Evolutionary conservation across 2,113 vertebrate genomes (phyloP).

Genomic region (Chionomys nivalis): DNA sequence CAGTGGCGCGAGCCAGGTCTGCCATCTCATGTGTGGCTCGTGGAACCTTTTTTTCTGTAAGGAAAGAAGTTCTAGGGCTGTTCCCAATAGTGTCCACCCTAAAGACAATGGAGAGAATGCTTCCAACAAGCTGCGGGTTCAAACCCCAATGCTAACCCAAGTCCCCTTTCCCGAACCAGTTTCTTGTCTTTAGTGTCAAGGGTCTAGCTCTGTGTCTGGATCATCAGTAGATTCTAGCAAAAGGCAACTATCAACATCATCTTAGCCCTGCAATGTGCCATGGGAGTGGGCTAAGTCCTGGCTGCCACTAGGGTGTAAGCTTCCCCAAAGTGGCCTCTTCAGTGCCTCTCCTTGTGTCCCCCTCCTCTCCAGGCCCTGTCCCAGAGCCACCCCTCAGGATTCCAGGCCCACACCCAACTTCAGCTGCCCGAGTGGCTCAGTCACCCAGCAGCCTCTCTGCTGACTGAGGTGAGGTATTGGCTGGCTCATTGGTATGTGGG

Average conservation of each 20-base stretch:
- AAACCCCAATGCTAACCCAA: neutral
- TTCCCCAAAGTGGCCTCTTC: neutral
- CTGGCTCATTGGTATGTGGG: neutral
- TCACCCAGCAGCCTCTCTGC: slow-evolving; percentile 90
- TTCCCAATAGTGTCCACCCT: neutral
- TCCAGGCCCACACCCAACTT: slow-evolving; percentile 94
- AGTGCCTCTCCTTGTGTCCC: slow-evolving; percentile 53
- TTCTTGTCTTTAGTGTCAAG: neutral
- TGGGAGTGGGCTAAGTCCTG: neutral
- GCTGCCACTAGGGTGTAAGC: neutral
- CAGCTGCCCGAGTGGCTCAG: slow-evolving; percentile 93
- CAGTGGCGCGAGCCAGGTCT: neutral
- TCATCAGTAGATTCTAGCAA: neutral
- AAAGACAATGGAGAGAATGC: neutral
- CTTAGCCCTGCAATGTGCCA: neutral
- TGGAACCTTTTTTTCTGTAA: neutral
- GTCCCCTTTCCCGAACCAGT: neutral
- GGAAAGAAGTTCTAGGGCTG: neutral
- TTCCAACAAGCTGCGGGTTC: neutral
- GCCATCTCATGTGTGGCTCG: neutral
- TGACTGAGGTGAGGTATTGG: slow-evolving; percentile 90
- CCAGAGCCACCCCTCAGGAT: slow-evolving; percentile 94
- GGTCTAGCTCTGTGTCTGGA: neutral
- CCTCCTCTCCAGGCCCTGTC: slow-evolving; percentile 89
- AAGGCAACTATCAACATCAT: neutral